These are phyloP conservation scores for human DNA, from an alignment of 2,113 vertebrate genomes.

Conservation along the genomic window GRCh38 chr4:187746001-187746500, in stretches of 20 bases:
- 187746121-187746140: too few species aligned
- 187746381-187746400: background rate
- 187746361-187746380: background rate
- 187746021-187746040: background rate
- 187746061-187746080: too few species aligned
- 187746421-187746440: background rate
- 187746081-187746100: background rate
- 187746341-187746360: constrained; percentile 23
- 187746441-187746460: background rate
- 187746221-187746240: constrained; percentile 65
- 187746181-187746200: constrained; percentile 72
- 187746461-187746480: background rate
- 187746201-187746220: constrained; percentile 62
- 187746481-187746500: fast-evolving
- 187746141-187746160: fast-evolving
- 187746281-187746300: constrained; percentile 53
- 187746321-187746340: background rate
- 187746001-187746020: background rate
- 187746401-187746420: background rate
- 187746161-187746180: background rate
- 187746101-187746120: background rate
- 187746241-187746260: constrained; percentile 63
- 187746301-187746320: fast-evolving
- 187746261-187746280: constrained; percentile 71
- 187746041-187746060: background rate